A percentile compares a stretch with the other conserved stretches of the same genome.
Evolutionary conservation across 2,888 invertebrate genomes (phyloP).

Genomic region (Cryptocheilus praepositus): DNA sequence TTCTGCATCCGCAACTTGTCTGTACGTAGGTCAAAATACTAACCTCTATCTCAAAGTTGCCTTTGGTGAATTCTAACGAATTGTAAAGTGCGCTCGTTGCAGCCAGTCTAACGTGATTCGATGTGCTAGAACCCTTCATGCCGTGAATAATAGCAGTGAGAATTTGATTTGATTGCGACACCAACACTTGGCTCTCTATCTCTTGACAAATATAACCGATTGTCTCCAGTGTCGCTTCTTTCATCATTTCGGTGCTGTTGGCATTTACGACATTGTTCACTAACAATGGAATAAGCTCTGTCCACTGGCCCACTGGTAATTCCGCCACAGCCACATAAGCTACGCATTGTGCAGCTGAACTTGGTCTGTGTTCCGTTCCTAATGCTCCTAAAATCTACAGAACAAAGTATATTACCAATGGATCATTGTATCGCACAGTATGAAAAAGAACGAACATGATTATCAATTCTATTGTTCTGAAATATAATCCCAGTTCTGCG

Average conservation of each 20-base stretch:
- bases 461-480: background rate
- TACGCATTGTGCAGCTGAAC: slow-evolving; percentile 99
- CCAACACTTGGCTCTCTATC: slow-evolving; percentile 94
- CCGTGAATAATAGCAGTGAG: slow-evolving; percentile 99
- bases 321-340: slow-evolving; percentile 99
- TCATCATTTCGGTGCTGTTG: slow-evolving; percentile 93
- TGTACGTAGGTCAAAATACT: slow-evolving; percentile 27
- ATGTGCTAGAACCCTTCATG: slow-evolving; percentile 95
- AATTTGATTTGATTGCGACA: slow-evolving; percentile 95
- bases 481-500: background rate
- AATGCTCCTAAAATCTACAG: slow-evolving; percentile 91
- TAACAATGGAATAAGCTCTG: slow-evolving; percentile 89
- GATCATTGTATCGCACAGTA: background rate
- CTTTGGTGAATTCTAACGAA: slow-evolving; percentile 98
- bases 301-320: slow-evolving; percentile 94
- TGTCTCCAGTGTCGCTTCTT: slow-evolving; percentile 97
- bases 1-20: background rate
- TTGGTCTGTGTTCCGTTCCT: slow-evolving; percentile 97
- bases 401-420: background rate
- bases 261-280: slow-evolving; percentile 93
- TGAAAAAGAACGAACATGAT: background rate
- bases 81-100: slow-evolving; percentile 98
- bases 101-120: slow-evolving; percentile 94
- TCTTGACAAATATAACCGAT: slow-evolving; percentile 99
- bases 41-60: slow-evolving; percentile 97